Evolutionary conservation across 2,113 vertebrate species (phyloP), one percentile per base, ranked within the genome.

Genomic region (Motacilla tschutschensis): DNA sequence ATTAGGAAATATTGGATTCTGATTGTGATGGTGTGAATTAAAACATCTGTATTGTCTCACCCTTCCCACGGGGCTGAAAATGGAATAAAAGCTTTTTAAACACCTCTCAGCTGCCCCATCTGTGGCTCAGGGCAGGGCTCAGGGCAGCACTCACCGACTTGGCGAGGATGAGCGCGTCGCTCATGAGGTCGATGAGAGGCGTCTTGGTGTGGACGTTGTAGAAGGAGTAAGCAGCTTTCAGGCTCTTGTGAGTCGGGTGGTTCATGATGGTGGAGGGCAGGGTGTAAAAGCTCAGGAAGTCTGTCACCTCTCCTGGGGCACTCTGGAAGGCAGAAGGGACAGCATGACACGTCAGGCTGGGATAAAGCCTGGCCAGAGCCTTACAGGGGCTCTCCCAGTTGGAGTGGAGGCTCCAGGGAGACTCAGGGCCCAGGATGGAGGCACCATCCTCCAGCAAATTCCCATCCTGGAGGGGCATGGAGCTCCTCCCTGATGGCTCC

Each of bases 241-340:
- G 98, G 93, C 98, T 99, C 96, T 98, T 99, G 96, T 99, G 99
- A 77, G 98, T 98, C 0, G 98, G 98, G 95, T 99, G 99, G 93
- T 99, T 99, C 99, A 99, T 99, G 95, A 99, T 99, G 95, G 99
- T 99, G 73, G 99, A 99, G 62, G 99, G 99, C 95, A 99, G 97
- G 0, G 99, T 99, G 94, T 99, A 99, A 94, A 99, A 99, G 96
- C 99, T 99, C 95, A 99, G 92, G 93, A 99, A 97, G 76, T 99
- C 99, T 0, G 99, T 99, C 95, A 99, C 97, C 79, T 98, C 98
- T 26, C 98, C 98, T 0, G 97, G 95, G 8, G 96, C 53, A 2
- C 93, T 98, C 99, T 99, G 96, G 38, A 91, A 87, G 79, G 4
- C 54, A 73, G 12, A 57, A 73, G 25, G 26, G 69, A 71, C 59